A percentile compares a stretch with the other conserved stretches of the same genome.
These are phyloP conservation scores for Peromyscus leucopus DNA, from an alignment of 2,113 vertebrate genomes.

Conservation along the genomic window DNA sequence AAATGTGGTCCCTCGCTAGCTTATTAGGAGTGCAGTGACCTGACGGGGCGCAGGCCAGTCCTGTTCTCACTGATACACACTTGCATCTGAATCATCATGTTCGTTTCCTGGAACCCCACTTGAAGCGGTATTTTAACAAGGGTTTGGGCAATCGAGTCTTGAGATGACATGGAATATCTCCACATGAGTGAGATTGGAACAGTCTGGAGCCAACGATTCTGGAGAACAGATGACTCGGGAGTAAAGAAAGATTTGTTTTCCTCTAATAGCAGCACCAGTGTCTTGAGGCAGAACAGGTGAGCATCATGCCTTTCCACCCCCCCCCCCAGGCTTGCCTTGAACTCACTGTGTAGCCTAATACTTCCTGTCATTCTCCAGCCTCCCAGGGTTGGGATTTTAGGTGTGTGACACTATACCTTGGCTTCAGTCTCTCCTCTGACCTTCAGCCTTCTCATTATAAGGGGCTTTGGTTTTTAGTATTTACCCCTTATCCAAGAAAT, in stretches of 20 bases:
- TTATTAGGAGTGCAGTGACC: background rate
- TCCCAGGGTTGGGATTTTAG: background rate
- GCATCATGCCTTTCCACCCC: background rate
- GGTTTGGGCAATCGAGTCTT: conserved; percentile 27
- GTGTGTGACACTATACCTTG: background rate
- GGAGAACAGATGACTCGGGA: conserved; percentile 3
- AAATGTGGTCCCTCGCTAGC: conserved; percentile 29
- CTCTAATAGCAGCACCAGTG: background rate
- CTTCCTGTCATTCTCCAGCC: background rate
- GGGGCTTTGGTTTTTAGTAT: background rate
- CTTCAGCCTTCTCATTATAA: conserved; percentile 2
- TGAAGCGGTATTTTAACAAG: conserved; percentile 43
- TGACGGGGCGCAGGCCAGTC: background rate
- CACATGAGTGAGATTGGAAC: conserved; percentile 3
- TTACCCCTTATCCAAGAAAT: background rate
- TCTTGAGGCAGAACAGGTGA: background rate
- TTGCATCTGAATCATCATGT: background rate
- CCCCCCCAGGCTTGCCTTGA: background rate
- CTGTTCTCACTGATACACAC: background rate
- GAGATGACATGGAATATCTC: conserved; percentile 25
- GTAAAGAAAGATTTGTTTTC: background rate
- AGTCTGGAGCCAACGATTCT: background rate
- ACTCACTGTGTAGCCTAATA: background rate
- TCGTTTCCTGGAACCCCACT: conserved; percentile 6
- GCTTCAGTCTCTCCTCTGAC: background rate